Evolutionary conservation across 2,888 invertebrate species (phyloP).

Genomic region (Scaeva pyrastri): DNA sequence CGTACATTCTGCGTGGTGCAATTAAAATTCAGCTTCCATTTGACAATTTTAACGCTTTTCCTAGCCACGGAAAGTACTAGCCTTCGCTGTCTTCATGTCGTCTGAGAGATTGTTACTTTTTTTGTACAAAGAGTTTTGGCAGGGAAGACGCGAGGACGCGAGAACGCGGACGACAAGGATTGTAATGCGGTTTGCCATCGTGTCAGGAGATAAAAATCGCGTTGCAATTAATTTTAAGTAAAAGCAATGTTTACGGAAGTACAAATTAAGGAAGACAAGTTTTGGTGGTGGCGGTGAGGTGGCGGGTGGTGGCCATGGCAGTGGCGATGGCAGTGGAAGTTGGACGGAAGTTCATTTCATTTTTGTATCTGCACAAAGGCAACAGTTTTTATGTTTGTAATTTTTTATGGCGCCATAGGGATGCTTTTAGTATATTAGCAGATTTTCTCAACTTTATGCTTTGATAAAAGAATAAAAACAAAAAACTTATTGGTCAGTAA

Average conservation of each 20-base stretch:
- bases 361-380: slow-evolving; percentile 73
- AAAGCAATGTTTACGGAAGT: slow-evolving; percentile 69
- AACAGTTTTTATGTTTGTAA: slow-evolving; percentile 76
- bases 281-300: slow-evolving; percentile 28
- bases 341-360: slow-evolving; percentile 9
- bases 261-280: slow-evolving; percentile 59
- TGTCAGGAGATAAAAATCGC: slow-evolving; percentile 68
- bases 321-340: slow-evolving; percentile 52
- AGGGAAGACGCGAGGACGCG: slow-evolving; percentile 21
- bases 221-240: slow-evolving; percentile 74
- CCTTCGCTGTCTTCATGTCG: slow-evolving; percentile 25
- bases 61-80: slow-evolving; percentile 11
- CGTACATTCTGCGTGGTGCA: slow-evolving; percentile 58
- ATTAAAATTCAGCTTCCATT: slow-evolving; percentile 69
- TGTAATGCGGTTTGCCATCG: slow-evolving; percentile 71
- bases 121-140: neutral
- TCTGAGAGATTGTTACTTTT: slow-evolving; percentile 48
- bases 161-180: slow-evolving; percentile 62
- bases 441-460: slow-evolving; percentile 54
- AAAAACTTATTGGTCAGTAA: neutral
- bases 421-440: slow-evolving; percentile 50
- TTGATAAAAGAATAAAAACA: neutral
- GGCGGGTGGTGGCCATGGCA: too few relatives aligned
- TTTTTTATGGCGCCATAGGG: slow-evolving; percentile 8
- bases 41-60: slow-evolving; percentile 55